Evolutionary conservation across 2,797 vertebrate genomes (phyloP).

Genomic region (Dallia pectoralis): DNA sequence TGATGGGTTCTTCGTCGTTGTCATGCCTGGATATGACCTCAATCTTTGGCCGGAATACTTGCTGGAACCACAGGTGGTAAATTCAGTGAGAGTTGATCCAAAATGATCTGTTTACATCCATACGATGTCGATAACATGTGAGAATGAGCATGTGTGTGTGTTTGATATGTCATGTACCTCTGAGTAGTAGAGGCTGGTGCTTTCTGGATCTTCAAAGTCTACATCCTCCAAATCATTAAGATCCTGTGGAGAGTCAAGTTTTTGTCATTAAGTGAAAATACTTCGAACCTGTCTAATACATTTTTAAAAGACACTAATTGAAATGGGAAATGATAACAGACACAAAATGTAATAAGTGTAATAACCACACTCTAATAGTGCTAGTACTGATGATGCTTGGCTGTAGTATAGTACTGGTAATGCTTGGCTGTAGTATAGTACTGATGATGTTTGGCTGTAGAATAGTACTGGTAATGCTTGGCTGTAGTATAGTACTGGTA

Average conservation of each 20-base stretch:
- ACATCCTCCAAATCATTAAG: conserved; percentile 91
- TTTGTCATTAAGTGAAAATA: neutral
- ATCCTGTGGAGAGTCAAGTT: conserved; percentile 70
- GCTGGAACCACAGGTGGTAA: conserved; percentile 48
- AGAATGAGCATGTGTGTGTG: conserved; percentile 9
- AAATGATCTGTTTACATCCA: neutral
- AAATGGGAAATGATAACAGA: neutral
- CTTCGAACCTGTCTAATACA: neutral
- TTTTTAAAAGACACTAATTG: neutral
- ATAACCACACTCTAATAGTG: neutral
- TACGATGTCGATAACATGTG: neutral
- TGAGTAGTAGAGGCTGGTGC: conserved; percentile 24
- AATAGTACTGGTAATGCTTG: neutral
- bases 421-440: neutral
- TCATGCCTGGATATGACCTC: conserved; percentile 71
- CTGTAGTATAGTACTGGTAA: no score
- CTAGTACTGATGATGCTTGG: neutral
- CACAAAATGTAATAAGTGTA: neutral
- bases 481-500: neutral
- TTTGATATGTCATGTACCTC: conserved; percentile 37
- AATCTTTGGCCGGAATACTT: conserved; percentile 70
- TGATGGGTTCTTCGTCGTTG: conserved; percentile 46
- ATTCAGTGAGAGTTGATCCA: neutral
- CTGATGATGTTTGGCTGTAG: neutral
- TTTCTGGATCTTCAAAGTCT: conserved; percentile 50